These are phyloP conservation scores for Lipophrys pholis DNA, from an alignment of 2,113 vertebrate genomes.

Conservation along the genomic window DNA sequence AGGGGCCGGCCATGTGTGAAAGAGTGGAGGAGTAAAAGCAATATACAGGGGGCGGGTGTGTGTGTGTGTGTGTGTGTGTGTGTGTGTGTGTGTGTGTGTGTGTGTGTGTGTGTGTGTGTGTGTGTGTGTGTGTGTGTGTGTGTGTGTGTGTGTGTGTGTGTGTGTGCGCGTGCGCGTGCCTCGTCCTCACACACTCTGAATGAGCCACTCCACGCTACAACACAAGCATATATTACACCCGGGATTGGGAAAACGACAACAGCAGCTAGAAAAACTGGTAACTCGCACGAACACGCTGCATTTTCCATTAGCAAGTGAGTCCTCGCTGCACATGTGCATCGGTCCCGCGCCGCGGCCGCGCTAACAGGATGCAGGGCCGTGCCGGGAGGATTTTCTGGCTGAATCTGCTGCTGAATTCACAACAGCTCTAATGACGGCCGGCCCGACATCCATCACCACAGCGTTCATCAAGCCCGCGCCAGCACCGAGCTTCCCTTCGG, in stretches of 20 bases:
- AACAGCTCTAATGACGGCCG: conserved; percentile 81
- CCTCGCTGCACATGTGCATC: conserved; percentile 60
- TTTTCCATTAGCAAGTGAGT: conserved; percentile 74
- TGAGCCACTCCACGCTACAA: conserved; percentile 30
- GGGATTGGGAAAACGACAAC: conserved; percentile 7
- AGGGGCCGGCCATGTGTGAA: conserved; percentile 62
- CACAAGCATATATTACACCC: conserved; percentile 37
- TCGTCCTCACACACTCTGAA: conserved; percentile 22
- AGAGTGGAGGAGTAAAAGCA: conserved; percentile 58
- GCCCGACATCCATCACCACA: conserved; percentile 77
- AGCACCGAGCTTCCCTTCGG: conserved; percentile 76
- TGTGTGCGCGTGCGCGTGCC: neutral
- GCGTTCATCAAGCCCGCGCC: conserved; percentile 74
- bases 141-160: conserved; percentile 10
- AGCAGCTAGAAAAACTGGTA: conserved; percentile 12
- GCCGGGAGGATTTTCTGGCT: conserved; percentile 78
- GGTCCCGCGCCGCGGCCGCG: conserved; percentile 52
- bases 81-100: conserved; percentile 6
- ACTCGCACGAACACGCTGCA: conserved; percentile 34
- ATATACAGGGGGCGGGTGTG: conserved; percentile 22
- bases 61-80: conserved; percentile 11
- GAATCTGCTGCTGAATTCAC: conserved; percentile 73
- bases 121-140: conserved; percentile 10
- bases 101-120: conserved; percentile 1
- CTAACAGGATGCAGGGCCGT: conserved; percentile 74